Evolutionary conservation across 1,140 invertebrate species (phyloP), one percentile per base, ranked within the genome.

Genomic region (Galendromus occidentalis): DNA sequence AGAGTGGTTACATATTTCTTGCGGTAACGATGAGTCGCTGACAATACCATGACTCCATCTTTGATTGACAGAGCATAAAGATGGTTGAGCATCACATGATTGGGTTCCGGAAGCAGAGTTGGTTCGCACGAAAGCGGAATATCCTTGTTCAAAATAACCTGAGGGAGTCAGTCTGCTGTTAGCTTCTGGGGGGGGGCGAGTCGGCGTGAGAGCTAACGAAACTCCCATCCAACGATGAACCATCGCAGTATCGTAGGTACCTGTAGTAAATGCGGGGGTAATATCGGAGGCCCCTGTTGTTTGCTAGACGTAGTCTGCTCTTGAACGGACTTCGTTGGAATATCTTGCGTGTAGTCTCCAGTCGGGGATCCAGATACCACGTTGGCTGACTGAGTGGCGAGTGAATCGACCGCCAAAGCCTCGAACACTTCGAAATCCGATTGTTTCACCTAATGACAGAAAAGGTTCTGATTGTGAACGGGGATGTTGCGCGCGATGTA

Each of bases 1-100:
- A 98, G 78, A 4, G 95, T 98, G 7, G 95, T 98, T 9, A 99
- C 95, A 79, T 97, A 98, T 82, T 98, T 99, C 80, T 97, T 96
- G 63, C 92, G 83, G 76, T 96, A 98, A 67, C 94, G 81, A 78
- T 97, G 92, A 9, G 93, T 97, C 1, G 92, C 91, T 72, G 90
- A 94, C 2, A 98, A 78, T 29, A 98, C 95, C 91, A 99, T 98
- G 1, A 98, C 94, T 44, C 94, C 94, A 78, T 98, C 94, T 80
- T 98, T 97, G 71, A 99, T 99, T 42, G 92, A 96, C 66, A 99
- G 79, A 18, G 95, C 95, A 79, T 99, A 99, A n/a, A 99, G 78
- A 79, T 99, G 95, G 78, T 98, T 98, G 69, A 99, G 80, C 94
- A 98, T 98, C 1, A 98, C 94, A 76, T 98, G 93, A 76, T 97